Evolutionary conservation across 2,113 vertebrate species (phyloP).

Genomic region (Mirza zaza): DNA sequence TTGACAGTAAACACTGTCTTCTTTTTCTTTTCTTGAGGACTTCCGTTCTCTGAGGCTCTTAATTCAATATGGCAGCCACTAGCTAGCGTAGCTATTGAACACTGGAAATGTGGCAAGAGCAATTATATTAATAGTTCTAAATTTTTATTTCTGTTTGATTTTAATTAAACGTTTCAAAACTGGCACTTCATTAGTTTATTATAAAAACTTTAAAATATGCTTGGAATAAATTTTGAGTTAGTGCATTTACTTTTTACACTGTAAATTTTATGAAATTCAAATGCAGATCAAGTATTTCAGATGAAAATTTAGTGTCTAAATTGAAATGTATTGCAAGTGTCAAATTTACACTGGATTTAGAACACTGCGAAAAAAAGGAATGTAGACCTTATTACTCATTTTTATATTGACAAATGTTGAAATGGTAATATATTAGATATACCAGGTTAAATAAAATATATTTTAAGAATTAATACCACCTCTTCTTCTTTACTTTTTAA

Average conservation of each 20-base stretch:
- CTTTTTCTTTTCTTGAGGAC: background rate
- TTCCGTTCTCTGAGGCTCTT: background rate
- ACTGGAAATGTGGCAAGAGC: background rate
- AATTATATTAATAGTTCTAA: background rate
- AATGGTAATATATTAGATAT: background rate
- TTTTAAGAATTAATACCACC: background rate
- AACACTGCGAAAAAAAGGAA: background rate
- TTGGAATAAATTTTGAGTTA: background rate
- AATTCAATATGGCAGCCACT: background rate
- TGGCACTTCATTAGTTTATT: background rate
- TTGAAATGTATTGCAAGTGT: background rate
- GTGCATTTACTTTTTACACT: background rate
- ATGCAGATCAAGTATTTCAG: background rate
- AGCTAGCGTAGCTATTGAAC: background rate
- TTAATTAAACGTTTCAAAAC: background rate
- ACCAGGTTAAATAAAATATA: background rate
- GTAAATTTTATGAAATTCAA: background rate
- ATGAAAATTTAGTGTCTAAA: background rate
- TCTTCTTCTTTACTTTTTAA: background rate
- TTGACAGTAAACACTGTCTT: background rate
- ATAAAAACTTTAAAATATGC: background rate
- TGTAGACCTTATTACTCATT: background rate
- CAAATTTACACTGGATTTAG: background rate
- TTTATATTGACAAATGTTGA: background rate
- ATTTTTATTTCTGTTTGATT: background rate